phyloP scores from a whole-genome alignment of 2,113 vertebrate species.

The Austrofundulus limnaeus region DNA sequence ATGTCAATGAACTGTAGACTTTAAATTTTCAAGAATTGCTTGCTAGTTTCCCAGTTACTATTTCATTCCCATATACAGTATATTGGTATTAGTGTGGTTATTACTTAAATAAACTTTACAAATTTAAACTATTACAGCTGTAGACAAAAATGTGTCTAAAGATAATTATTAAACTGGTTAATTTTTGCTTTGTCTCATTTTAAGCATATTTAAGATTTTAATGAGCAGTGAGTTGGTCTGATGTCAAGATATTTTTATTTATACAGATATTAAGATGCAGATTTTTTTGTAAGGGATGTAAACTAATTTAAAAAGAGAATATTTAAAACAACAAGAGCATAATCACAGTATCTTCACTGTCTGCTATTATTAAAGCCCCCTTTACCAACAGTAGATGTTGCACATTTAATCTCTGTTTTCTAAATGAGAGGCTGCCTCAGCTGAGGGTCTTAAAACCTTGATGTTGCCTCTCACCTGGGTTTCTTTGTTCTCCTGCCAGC shows the following conservation, averaged over 20 bases:
- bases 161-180: conserved; percentile 26
- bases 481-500: conserved; percentile 86
- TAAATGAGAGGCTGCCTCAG: conserved; percentile 61
- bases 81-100: conserved; percentile 8
- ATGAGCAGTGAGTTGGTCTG: conserved; percentile 50
- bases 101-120: conserved; percentile 9
- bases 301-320: conserved; percentile 30
- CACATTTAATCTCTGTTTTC: conserved; percentile 50
- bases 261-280: conserved; percentile 13
- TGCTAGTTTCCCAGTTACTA: not conserved
- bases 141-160: conserved; percentile 12
- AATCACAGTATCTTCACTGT: conserved; percentile 14
- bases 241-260: conserved; percentile 28
- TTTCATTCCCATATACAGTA: not conserved
- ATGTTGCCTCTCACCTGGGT: conserved; percentile 74
- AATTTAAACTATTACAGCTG: conserved; percentile 1
- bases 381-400: conserved; percentile 35
- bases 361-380: conserved; percentile 45
- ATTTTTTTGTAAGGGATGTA: conserved; percentile 14
- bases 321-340: conserved; percentile 47
- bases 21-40: not conserved
- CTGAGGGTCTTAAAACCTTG: conserved; percentile 52
- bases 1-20: no score
- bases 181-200: conserved; percentile 29
- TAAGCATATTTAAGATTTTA: conserved; percentile 47